Evolutionary conservation across 2,797 vertebrate genomes (phyloP).

Genomic region (Mionectes olivaceus): DNA sequence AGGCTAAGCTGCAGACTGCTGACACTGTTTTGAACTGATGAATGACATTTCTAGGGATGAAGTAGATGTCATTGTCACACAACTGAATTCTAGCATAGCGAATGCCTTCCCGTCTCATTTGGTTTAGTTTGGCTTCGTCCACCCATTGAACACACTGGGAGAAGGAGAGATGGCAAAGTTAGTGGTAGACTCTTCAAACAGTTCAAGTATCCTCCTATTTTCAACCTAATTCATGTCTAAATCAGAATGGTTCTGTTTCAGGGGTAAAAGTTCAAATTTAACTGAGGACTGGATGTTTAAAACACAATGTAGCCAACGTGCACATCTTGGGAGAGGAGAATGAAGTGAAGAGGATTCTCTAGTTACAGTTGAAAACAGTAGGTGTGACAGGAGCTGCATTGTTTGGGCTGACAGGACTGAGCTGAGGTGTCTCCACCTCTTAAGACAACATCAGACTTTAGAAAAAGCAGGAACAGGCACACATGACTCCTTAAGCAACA

Average conservation of each 20-base stretch:
- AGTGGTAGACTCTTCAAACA: slow-evolving; percentile 3
- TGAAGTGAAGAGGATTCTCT: background rate
- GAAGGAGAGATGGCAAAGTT: slow-evolving; percentile 56
- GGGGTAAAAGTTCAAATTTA: background rate
- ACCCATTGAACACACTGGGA: slow-evolving; percentile 90
- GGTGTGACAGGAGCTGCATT: background rate
- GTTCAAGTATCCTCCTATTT: background rate
- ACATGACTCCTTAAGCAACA: background rate
- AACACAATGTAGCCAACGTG: background rate
- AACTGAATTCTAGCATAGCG: slow-evolving; percentile 92
- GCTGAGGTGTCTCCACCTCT: background rate
- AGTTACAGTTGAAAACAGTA: background rate
- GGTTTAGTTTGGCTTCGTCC: slow-evolving; percentile 98
- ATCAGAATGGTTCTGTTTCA: background rate
- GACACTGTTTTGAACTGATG: slow-evolving; percentile 99
- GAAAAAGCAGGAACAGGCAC: background rate
- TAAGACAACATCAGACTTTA: background rate
- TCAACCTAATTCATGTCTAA: background rate
- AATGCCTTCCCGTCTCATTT: slow-evolving; percentile 95
- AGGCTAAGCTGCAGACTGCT: slow-evolving; percentile 97
- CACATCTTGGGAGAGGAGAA: background rate
- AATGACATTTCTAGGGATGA: slow-evolving; percentile 98
- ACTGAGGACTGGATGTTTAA: background rate
- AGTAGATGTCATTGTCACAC: slow-evolving; percentile 97
- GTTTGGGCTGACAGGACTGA: background rate